Percentiles rank a stretch among this genome's conserved stretches.
Conservation (phyloP, 2,113 vertebrate species). For the Danio rerio region DNA sequence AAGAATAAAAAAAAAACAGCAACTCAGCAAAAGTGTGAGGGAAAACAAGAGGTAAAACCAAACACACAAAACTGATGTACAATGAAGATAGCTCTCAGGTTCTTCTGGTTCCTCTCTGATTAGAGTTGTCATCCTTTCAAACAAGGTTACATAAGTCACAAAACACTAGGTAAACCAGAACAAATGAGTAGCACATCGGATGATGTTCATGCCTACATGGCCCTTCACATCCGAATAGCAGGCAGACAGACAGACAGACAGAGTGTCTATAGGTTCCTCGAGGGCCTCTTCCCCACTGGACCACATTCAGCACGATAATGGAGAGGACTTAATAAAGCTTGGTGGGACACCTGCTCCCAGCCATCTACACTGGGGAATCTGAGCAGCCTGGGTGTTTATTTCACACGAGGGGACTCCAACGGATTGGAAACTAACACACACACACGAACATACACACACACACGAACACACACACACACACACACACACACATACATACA, state of each 20-base stretch:
- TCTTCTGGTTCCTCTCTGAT: slow-evolving; percentile 18
- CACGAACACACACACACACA: slow-evolving; percentile 28
- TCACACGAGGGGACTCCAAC: slow-evolving; percentile 55
- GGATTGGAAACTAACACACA: slow-evolving; percentile 38
- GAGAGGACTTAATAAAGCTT: slow-evolving; percentile 59
- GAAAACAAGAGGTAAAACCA: slow-evolving; percentile 30
- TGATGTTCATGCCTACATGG: slow-evolving; percentile 2
- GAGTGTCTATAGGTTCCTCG: slow-evolving; percentile 46
- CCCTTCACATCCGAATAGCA: slow-evolving; percentile 38
- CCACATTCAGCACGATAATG: slow-evolving; percentile 49
- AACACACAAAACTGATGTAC: slow-evolving; percentile 32
- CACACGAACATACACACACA: not conserved
- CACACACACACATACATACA: not conserved
- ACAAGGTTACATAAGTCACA: slow-evolving; percentile 42
- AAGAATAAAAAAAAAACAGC: not conserved
- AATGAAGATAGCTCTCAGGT: slow-evolving; percentile 6
- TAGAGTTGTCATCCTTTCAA: not conserved
- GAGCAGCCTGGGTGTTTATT: slow-evolving; percentile 54
- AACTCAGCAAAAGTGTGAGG: slow-evolving; percentile 18
- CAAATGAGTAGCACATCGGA: slow-evolving; percentile 34
- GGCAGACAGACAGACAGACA: slow-evolving; percentile 26
- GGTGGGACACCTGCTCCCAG: slow-evolving; percentile 61
- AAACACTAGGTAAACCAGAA: slow-evolving; percentile 30
- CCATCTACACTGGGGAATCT: slow-evolving; percentile 53
- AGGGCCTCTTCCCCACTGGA: slow-evolving; percentile 47